Evolutionary conservation across 1,140 invertebrate species (phyloP).

Genomic region (Arion vulgaris): DNA sequence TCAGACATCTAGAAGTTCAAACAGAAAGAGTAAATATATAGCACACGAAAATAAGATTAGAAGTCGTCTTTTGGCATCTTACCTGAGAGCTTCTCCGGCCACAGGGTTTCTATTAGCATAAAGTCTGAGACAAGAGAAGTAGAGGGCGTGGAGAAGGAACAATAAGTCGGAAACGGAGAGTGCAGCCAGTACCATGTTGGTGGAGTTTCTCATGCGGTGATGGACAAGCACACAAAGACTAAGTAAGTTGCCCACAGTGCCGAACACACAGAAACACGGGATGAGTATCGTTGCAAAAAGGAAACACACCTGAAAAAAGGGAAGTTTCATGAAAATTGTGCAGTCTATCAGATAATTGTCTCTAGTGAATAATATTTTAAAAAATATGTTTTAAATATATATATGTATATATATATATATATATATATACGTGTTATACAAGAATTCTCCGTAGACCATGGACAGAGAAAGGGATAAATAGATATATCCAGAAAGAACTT

Average conservation of each 20-base stretch:
- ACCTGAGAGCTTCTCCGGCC: slow-evolving; percentile 42
- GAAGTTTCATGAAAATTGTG: too few relatives aligned
- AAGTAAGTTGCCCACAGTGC: slow-evolving; percentile 59
- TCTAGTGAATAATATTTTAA: too few relatives aligned
- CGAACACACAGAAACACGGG: slow-evolving; percentile 52
- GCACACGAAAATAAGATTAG: too few relatives aligned
- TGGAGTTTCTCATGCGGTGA: slow-evolving; percentile 57
- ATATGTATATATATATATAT: too few relatives aligned
- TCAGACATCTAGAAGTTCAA: too few relatives aligned
- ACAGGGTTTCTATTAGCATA: slow-evolving; percentile 46
- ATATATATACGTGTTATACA: too few relatives aligned
- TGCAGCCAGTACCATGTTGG: slow-evolving; percentile 57
- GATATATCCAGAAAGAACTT: too few relatives aligned
- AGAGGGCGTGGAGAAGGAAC: slow-evolving; percentile 57
- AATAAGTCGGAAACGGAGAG: slow-evolving; percentile 61
- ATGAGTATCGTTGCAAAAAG: slow-evolving; percentile 56
- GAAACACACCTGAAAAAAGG: slow-evolving; percentile 41
- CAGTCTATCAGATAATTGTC: too few relatives aligned
- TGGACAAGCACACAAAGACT: slow-evolving; percentile 58
- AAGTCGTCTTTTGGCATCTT: background rate
- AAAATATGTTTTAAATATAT: too few relatives aligned
- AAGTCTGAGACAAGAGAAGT: slow-evolving; percentile 55
- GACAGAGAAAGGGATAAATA: too few relatives aligned
- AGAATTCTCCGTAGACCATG: too few relatives aligned
- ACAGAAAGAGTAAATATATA: too few relatives aligned